Conservation (phyloP, 2,888 invertebrate species). For the Pyrochroa serraticornis region DNA sequence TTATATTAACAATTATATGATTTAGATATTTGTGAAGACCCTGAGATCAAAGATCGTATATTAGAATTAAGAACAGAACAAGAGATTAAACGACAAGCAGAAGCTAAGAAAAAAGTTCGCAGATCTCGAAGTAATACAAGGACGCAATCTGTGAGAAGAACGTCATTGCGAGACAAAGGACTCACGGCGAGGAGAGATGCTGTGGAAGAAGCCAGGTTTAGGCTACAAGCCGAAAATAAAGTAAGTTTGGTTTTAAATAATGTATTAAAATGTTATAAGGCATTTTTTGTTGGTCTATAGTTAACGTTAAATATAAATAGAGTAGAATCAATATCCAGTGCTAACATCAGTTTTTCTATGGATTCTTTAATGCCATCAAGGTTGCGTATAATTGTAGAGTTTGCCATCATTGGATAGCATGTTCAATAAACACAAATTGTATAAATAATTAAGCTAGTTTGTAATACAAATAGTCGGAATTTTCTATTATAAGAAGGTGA, state of each 20-base stretch:
- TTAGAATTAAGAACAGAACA: constrained; percentile 88
- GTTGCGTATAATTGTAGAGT: no score
- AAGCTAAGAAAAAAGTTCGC: constrained; percentile 69
- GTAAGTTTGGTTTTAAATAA: constrained; percentile 36
- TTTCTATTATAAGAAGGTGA: no score
- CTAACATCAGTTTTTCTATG: no score
- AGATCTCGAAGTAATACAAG: constrained; percentile 79
- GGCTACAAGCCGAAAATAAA: constrained; percentile 62
- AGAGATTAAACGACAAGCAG: constrained; percentile 72
- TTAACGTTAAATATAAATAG: no score
- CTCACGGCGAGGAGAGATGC: constrained; percentile 93
- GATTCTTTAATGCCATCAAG: no score
- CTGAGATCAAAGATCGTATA: constrained; percentile 89
- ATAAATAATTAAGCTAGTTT: no score
- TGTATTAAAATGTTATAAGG: no score
- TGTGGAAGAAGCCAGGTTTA: constrained; percentile 85
- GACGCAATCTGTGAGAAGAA: constrained; percentile 91
- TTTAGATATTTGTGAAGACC: constrained; percentile 94
- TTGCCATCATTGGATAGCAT: no score
- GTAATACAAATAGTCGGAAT: no score
- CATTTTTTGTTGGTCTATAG: no score
- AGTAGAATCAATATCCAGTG: no score
- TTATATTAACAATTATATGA: not conserved
- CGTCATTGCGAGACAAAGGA: constrained; percentile 91
- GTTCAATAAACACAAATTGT: no score